Conservation (phyloP, 2,797 vertebrate genomes). For the Erpetoichthys calabaricus region DNA sequence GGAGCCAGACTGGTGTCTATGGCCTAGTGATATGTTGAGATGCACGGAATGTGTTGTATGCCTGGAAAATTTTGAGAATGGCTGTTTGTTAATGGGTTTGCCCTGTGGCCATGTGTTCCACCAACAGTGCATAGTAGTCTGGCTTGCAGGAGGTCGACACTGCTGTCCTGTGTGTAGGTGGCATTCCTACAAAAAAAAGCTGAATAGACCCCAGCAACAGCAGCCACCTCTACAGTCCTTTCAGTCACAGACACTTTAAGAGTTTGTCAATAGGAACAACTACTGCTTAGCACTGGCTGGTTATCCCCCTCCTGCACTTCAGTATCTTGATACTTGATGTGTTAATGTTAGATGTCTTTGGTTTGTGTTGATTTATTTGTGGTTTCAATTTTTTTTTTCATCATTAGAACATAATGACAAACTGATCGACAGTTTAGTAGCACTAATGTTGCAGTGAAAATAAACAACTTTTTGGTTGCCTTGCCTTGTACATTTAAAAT, state of each 20-base stretch:
- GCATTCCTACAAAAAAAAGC: conserved; percentile 87
- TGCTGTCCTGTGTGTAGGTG: conserved; percentile 93
- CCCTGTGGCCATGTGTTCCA: conserved; percentile 93
- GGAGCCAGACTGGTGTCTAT: conserved; percentile 64
- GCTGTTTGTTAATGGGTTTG: conserved; percentile 77
- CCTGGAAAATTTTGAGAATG: conserved; percentile 74
- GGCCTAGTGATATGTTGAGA: conserved; percentile 68
- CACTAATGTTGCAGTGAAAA: conserved; percentile 24
- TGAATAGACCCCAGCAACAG: conserved; percentile 40
- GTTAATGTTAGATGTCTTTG: conserved; percentile 58
- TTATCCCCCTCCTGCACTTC: conserved; percentile 40
- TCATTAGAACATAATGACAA: conserved; percentile 50
- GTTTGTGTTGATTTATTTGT: conserved; percentile 33
- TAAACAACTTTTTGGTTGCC: conserved; percentile 46
- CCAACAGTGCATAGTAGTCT: conserved; percentile 86
- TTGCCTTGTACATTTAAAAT: conserved; percentile 23
- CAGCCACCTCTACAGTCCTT: conserved; percentile 18
- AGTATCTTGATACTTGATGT: conserved; percentile 58
- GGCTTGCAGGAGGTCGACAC: conserved; percentile 75
- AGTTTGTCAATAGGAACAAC: conserved; percentile 19
- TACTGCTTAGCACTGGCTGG: conserved; percentile 35
- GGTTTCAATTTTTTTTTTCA: conserved; percentile 56
- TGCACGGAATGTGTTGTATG: conserved; percentile 92
- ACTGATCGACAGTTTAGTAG: conserved; percentile 45
- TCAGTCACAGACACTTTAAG: conserved; percentile 13